Base-by-base conservation (phyloP, 1,140 invertebrate species). In the Piezodorus guildinii region DNA sequence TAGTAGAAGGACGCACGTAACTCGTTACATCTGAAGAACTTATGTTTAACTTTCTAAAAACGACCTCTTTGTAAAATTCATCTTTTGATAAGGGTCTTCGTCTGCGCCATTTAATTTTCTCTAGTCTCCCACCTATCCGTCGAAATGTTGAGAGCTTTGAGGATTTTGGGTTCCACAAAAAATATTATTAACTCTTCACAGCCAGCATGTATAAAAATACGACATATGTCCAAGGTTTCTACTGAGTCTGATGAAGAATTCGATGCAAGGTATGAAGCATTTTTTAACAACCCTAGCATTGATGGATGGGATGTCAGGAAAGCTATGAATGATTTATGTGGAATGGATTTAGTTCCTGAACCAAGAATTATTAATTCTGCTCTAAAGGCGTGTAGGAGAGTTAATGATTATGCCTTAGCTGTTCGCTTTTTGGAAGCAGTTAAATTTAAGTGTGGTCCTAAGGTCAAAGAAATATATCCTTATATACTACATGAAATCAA, bases 291-390 rank as follows among this genome's bases (percentile, higher is more conserved):
- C 59, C 79, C 82, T 49, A 89, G 97, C 69, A 92, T 98, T 73
- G 96, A 98, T 78, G 86, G 87, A 46, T 99, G 96, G 96, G 93
- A 97, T 79, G 82, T 96, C 66, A 84, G 96, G 23, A 90, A 94
- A 74, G 87, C 81, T 34, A 87, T 90, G 82, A 89, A 88, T 70
- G 85, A 90, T 73, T 72, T 90, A 43, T 72, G 74, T 60, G 74
- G 78, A 70, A 87, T 90, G 83, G 96, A 99, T 80, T 78, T 93
- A 68, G 85, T 99, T 46, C 95, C 96, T 6, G 95, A 98, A 73
- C 96, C 96, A 61, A 87, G 83, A 73, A 90, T 99, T 68, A 84
- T 98, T 61, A 85, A 84, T 71, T 90, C 96, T 64, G 92, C 87
- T n/a, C 74, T 99, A 59, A 85, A 86, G 69, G 96, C 96, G 16